Conservation (phyloP, 2,113 vertebrate species). For the Grus americana region DNA sequence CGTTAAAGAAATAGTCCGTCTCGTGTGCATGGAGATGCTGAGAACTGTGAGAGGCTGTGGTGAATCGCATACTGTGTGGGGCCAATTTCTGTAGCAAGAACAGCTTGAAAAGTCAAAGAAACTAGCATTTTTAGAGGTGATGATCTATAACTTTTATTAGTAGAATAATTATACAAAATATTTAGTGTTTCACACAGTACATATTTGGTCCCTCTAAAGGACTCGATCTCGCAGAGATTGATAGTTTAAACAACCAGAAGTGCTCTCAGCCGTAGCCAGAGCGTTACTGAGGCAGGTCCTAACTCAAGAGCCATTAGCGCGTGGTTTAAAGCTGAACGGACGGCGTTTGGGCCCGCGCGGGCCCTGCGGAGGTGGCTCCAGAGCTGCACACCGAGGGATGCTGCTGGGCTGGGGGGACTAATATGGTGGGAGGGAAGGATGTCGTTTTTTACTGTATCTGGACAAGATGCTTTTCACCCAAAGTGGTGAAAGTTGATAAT, state of each 20-base stretch:
- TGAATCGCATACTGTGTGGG: accelerated
- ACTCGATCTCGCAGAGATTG: background rate
- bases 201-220: background rate
- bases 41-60: background rate
- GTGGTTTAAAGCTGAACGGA: background rate
- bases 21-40: background rate
- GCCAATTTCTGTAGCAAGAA: background rate
- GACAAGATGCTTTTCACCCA: background rate
- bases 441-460: background rate
- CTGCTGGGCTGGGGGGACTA: background rate
- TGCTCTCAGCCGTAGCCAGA: background rate
- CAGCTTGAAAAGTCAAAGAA: background rate
- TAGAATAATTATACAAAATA: background rate
- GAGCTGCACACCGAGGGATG: accelerated
- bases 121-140: background rate
- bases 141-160: background rate
- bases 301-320: background rate
- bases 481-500: background rate
- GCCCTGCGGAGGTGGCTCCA: background rate
- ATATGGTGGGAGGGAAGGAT: background rate
- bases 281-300: accelerated
- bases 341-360: background rate
- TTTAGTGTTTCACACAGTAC: background rate
- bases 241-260: background rate
- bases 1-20: too few relatives aligned